Evolutionary conservation across 2,888 invertebrate species (phyloP), one percentile per base, ranked within the genome.

Genomic region (Thyatira batis): DNA sequence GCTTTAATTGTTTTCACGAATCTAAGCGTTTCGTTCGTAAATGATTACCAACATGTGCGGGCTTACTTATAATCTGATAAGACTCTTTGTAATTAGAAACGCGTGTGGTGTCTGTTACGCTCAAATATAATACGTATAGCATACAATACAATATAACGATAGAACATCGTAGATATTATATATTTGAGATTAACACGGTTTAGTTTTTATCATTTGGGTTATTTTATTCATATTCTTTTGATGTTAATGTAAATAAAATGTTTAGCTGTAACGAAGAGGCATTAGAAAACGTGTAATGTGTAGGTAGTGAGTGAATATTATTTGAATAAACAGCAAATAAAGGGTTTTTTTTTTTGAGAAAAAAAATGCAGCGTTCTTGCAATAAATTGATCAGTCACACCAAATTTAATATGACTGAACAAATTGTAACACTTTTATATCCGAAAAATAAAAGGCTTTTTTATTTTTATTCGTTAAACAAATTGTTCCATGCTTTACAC

Each of bases 401-500:
- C 5, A 39, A 17, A 17, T 17, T 8, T 2, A 39, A 23, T 17
- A 39, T 56, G 65, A 60, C 17, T 54, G 48, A 53, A 49, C 43
- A 52, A 53, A 58, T 62, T 55, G 48, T 52, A 11, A 17, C 33
- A 6, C 39, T 52, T 49, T 55, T 50, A 50, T 45, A 28, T 33
- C 58, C 8, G 11, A 17, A 17, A 67, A 70, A 67, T 62, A 60
- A 62, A 64, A 57, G 27, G 60, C 62, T 51, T 60, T 51, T 58
- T 70, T 59, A 51, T 45, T 49, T 70, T 69, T 61, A 59, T 63
- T 60, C 28, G 52, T 21, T 17, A 54, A 30, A 60, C 67, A 60
- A 64, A 65, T 52, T 62, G 30, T 48, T 45, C 39, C 58, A 57
- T 63, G 53, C 55, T 57, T 45, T 58, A 54, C 58, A 56, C 30